phyloP scores from a whole-genome alignment of 2,888 invertebrate species.

The Trichogramma dendrolimi region DNA sequence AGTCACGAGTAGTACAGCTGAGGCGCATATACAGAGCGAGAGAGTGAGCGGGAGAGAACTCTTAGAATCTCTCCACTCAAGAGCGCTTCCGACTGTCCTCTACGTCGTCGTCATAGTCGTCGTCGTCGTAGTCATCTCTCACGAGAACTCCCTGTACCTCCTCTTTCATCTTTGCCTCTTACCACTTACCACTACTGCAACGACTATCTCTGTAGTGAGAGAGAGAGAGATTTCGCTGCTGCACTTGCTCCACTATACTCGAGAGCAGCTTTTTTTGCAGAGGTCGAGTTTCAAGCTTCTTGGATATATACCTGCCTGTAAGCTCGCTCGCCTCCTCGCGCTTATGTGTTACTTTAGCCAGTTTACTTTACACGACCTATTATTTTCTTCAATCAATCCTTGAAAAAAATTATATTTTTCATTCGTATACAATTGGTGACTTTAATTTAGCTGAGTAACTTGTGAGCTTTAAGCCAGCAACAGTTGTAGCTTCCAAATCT shows the following conservation, averaged over 20 bases:
- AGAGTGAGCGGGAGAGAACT: slow-evolving; percentile 40
- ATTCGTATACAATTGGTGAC: no score
- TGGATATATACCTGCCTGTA: no score
- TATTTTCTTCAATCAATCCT: no score
- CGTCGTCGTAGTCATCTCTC: slow-evolving; percentile 5
- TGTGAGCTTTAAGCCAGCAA: no score
- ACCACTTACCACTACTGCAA: slow-evolving; percentile 10
- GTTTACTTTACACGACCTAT: no score
- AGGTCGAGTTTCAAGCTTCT: no score
- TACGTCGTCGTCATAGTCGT: slow-evolving; percentile 8
- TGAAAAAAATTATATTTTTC: no score
- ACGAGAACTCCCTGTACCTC: slow-evolving; percentile 9
- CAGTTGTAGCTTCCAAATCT: no score
- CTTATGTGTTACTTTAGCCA: no score
- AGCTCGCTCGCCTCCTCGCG: no score
- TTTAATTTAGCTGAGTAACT: no score
- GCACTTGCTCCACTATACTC: slow-evolving; percentile 27
- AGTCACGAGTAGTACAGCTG: slow-evolving; percentile 40
- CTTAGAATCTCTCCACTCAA: slow-evolving; percentile 47
- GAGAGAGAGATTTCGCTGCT: not conserved
- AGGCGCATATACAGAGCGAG: slow-evolving; percentile 29
- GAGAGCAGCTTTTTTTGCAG: not conserved
- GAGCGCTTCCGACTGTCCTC: slow-evolving; percentile 32
- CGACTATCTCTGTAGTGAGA: no score
- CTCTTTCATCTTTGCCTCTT: slow-evolving; percentile 13